phyloP scores from a whole-genome alignment of 2,113 vertebrate species.

The Calonectris borealis region DNA sequence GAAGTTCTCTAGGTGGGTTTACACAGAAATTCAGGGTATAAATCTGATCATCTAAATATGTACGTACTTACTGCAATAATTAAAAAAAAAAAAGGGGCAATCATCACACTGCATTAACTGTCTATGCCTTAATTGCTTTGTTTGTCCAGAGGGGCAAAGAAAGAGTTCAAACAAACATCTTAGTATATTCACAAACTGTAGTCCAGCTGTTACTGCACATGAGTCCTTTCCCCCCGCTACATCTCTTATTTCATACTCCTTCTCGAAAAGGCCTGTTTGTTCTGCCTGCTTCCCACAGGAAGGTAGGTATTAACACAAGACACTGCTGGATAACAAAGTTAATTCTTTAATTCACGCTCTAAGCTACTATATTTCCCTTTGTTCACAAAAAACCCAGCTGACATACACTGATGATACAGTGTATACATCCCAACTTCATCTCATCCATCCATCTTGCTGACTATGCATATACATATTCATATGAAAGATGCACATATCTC shows the following conservation, averaged over 20 bases:
- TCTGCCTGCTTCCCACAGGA: neutral
- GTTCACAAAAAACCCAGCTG: neutral
- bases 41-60: neutral
- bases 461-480: neutral
- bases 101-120: neutral
- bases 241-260: neutral
- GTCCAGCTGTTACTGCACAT: neutral
- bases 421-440: neutral
- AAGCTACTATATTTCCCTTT: neutral
- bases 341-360: neutral
- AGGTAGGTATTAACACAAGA: neutral
- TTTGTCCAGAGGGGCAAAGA: neutral
- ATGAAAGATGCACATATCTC: neutral
- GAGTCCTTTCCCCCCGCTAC: neutral
- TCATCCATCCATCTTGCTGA: neutral
- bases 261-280: neutral
- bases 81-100: neutral
- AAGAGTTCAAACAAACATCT: neutral
- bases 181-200: neutral
- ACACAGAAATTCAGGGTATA: neutral
- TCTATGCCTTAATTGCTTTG: neutral
- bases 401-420: neutral
- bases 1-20: neutral
- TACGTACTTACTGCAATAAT: neutral
- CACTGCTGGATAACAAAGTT: neutral